Conservation (phyloP, 2,113 vertebrate genomes). For the Pholis gunnellus region DNA sequence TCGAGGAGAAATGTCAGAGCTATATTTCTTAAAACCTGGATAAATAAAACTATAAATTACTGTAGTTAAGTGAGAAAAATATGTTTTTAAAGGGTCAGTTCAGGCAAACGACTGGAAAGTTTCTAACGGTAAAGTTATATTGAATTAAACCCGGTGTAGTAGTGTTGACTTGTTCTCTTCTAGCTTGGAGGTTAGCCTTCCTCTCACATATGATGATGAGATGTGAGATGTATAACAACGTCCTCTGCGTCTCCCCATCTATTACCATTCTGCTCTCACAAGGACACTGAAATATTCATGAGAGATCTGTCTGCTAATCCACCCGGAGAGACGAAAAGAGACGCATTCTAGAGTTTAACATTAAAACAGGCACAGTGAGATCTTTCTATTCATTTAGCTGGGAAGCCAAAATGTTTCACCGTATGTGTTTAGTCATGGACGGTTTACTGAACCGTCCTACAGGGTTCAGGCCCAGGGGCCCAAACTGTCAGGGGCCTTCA, state of each 20-base stretch:
- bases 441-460: neutral
- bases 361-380: constrained; percentile 14
- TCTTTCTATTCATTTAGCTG: constrained; percentile 46
- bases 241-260: neutral
- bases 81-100: neutral
- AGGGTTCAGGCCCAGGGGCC: too few species aligned
- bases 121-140: too few species aligned
- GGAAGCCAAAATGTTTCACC: constrained; percentile 23
- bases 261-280: constrained; percentile 45
- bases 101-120: too few species aligned
- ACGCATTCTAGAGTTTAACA: constrained; percentile 26
- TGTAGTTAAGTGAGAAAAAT: neutral
- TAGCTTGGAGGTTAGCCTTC: constrained; percentile 5
- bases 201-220: constrained; percentile 17
- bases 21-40: neutral
- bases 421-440: neutral
- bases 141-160: too few species aligned
- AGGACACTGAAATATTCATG: constrained; percentile 78
- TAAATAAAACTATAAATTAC: neutral
- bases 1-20: neutral
- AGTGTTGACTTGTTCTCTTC: neutral
- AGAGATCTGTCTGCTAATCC: constrained; percentile 59
- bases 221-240: constrained; percentile 57
- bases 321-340: constrained; percentile 19
- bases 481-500: neutral